Percentiles rank a stretch among this genome's conserved stretches.
Conservation (phyloP, 1,140 invertebrate genomes). For the Mactra quadrangularis region DNA sequence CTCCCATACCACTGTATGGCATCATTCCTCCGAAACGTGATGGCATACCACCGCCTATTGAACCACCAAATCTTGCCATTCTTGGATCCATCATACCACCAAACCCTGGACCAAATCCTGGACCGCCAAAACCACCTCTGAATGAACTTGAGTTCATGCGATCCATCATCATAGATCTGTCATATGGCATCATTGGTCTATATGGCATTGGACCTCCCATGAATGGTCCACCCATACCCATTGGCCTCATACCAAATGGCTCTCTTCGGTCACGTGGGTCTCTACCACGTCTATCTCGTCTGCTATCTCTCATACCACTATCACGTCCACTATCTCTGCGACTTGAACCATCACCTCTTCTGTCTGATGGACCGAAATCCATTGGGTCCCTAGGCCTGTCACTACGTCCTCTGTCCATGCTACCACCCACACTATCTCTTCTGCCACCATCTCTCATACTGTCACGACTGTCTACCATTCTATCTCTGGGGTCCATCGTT, state of each 20-base stretch:
- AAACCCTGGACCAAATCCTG: too few species aligned
- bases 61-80: too few species aligned
- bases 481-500: too few species aligned
- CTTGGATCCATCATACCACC: too few species aligned
- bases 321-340: background rate
- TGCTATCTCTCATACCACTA: background rate
- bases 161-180: too few species aligned
- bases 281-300: background rate
- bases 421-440: background rate
- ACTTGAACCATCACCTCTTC: background rate
- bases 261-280: background rate
- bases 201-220: background rate
- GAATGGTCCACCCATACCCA: conserved; percentile 18
- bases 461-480: background rate
- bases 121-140: too few species aligned
- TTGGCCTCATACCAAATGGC: background rate
- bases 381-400: background rate
- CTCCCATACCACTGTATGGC: too few species aligned
- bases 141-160: too few species aligned
- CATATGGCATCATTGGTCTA: too few species aligned
- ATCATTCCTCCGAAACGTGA: too few species aligned
- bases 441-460: background rate
- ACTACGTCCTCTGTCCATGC: background rate
- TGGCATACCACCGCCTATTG: too few species aligned
- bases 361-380: background rate